Base-by-base conservation (phyloP, 1,140 invertebrate species). In the Dolichoris vasculosae region DNA sequence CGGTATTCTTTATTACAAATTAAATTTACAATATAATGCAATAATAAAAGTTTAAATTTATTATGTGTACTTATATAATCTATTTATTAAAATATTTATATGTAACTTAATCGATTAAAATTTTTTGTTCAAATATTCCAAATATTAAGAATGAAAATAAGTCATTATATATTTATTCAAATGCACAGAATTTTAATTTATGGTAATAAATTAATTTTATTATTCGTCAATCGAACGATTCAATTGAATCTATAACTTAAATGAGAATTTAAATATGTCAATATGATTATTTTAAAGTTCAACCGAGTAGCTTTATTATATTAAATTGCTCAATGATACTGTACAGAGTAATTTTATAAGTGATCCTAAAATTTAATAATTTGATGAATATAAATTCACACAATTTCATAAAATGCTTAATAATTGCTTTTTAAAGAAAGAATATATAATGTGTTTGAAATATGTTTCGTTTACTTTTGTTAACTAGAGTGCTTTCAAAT, bases 361-460 rank as follows among this genome's bases (percentile, higher is more conserved):
- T 38, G 38, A 71, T 63, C 64, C 15, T 85, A 85, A 85, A 80
- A 80, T 81, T 85, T 85, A 32, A 26, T 17, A 55, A 75, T 46
- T 38, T 73, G 26, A 80, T 71, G 64, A 69, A 48, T 55, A 67
- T 3, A 48, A 63, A 40, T 59, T 38, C 9, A 13, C 40, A 26
- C 2, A 38, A 26, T 78, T 8, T 38, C 7, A 20, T 51, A 20
- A 77, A 51, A 35, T 77, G 48, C 15, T 48, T 20, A 75, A 75
- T 51, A 76, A 76, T 15, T 7, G 1, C 3, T 46, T 35, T 76
- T 51, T 76, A 20, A 32, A 51, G 4, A 32, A 76, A 20, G 11
- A 51, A 0, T 11, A 46, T 51, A 76, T 26, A 51, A 76, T 32
- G 35, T 32, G 17, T 32, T 73, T 73, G 69, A 20, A 73, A 38